Evolutionary conservation across 1,140 invertebrate genomes (phyloP).

Genomic region (Macrobrachium rosenbergii): DNA sequence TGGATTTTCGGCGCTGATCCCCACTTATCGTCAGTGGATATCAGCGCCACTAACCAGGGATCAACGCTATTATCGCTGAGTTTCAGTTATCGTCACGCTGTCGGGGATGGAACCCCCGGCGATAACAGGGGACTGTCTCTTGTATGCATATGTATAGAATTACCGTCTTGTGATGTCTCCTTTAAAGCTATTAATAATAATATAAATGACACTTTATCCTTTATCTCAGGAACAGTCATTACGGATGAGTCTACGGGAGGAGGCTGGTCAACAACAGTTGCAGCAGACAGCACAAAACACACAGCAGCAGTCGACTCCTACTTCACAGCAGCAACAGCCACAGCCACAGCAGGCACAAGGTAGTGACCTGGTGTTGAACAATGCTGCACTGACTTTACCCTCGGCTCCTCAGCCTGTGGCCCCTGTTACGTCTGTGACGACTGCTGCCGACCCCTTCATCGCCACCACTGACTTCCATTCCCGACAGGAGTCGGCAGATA

Average conservation of each 20-base stretch:
- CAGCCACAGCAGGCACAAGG: constrained; percentile 56
- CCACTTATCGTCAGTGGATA: no score
- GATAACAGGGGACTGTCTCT: no score
- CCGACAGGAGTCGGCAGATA: constrained; percentile 92
- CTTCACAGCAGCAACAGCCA: constrained; percentile 34
- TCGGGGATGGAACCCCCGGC: no score
- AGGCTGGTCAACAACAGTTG: constrained; percentile 38
- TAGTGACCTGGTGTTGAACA: constrained; percentile 60
- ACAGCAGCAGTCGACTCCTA: constrained; percentile 33
- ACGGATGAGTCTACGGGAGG: constrained; percentile 52
- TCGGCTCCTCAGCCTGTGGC: constrained; percentile 54
- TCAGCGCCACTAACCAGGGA: no score
- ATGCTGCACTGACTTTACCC: constrained; percentile 62
- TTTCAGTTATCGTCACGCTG: no score
- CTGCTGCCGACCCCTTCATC: constrained; percentile 58
- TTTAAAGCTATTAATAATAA: background rate
- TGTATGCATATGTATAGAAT: background rate
- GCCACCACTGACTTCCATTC: constrained; percentile 82
- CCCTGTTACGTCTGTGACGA: constrained; percentile 34
- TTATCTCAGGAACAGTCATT: constrained; percentile 53
- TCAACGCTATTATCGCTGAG: no score
- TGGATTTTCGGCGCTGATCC: no score
- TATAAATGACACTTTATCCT: background rate
- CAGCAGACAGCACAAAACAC: constrained; percentile 10
- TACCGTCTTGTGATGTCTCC: background rate